A percentile compares a stretch with the other conserved stretches of the same genome.
phyloP scores from a whole-genome alignment of 2,888 invertebrate genomes.

The Acanthosepion lycidas region DNA sequence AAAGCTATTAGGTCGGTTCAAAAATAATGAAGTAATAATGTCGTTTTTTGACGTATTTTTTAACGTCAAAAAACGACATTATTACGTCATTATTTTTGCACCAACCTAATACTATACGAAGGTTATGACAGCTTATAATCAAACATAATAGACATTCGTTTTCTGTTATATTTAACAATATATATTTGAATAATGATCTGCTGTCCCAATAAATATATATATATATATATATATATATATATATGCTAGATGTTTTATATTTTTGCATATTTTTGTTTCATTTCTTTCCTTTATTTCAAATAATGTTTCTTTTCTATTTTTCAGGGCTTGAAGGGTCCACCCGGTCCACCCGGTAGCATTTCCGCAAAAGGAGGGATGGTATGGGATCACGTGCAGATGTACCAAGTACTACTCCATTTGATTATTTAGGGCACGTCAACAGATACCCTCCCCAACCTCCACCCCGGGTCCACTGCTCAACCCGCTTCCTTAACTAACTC shows the following conservation, averaged over 20 bases:
- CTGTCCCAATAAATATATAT: background rate
- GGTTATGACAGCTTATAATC: no score
- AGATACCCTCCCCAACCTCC: background rate
- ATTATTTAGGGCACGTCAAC: conserved; percentile 60
- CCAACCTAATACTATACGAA: no score
- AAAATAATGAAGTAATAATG: no score
- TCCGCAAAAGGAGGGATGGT: conserved; percentile 54
- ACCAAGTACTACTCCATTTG: conserved; percentile 68
- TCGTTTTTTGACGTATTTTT: no score
- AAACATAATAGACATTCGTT: no score
- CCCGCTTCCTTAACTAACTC: background rate
- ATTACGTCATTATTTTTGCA: no score
- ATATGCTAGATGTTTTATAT: background rate
- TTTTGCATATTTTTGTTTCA: background rate
- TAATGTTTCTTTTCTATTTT: conserved; percentile 47
- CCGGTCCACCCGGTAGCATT: conserved; percentile 53
- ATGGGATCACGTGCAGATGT: conserved; percentile 55
- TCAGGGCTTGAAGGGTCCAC: conserved; percentile 56
- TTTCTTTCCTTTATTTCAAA: background rate
- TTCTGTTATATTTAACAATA: no score
- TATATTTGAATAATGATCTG: no score
- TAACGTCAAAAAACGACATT: no score
- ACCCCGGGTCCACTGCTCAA: background rate
- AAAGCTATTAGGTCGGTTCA: no score
- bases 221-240: background rate